Evolutionary conservation across 92 coral and sea anemone genomes (phyloP).

Genomic region (Epizoanthus ramosus): DNA sequence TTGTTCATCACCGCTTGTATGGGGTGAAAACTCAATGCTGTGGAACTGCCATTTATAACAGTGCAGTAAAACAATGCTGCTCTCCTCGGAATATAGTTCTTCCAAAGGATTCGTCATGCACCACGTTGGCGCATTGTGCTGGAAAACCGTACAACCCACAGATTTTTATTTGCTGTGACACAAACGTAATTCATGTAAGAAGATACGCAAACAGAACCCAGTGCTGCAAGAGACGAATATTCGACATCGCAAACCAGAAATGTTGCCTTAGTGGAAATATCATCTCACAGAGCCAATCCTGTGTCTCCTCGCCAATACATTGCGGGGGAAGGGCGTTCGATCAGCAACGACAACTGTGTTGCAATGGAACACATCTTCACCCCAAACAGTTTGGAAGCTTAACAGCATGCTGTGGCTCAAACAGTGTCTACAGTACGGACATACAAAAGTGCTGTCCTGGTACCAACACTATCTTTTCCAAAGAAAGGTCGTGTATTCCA

Average conservation of each 20-base stretch:
- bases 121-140: not conserved
- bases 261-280: not conserved
- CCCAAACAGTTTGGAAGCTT: not conserved
- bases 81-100: not conserved
- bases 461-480: not conserved
- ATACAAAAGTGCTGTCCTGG: slow-evolving; percentile 4
- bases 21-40: not conserved
- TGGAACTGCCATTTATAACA: not conserved
- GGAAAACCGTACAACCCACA: not conserved
- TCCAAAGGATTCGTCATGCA: not conserved
- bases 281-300: not conserved
- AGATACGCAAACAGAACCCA: not conserved
- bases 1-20: not conserved
- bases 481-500: not conserved
- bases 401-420: slow-evolving; percentile 5
- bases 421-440: not conserved
- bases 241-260: slow-evolving; percentile 1
- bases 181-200: not conserved
- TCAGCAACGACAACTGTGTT: not conserved
- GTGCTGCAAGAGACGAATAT: not conserved
- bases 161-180: slow-evolving; percentile 3
- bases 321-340: not conserved
- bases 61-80: not conserved
- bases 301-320: not conserved
- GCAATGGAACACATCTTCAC: not conserved